Evolutionary conservation across 2,888 invertebrate genomes (phyloP).

Genomic region (Sminthurides aquaticus): DNA sequence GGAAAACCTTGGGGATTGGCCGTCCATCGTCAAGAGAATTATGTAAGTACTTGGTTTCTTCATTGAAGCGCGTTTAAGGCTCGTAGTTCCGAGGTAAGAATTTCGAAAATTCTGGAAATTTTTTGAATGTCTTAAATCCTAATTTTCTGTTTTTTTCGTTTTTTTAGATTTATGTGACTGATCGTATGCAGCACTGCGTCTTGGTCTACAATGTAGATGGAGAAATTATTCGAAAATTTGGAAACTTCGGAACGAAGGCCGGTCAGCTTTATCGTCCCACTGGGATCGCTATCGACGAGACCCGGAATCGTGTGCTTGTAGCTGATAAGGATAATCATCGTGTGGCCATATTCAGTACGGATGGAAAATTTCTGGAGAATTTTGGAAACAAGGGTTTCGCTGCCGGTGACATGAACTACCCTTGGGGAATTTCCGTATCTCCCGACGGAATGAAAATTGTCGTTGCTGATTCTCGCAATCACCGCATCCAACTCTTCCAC

Average conservation of each 20-base stretch:
- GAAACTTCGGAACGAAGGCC: conserved; percentile 8
- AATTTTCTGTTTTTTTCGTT: neutral
- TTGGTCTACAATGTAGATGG: conserved; percentile 25
- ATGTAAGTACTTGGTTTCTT: neutral
- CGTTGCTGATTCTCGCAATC: conserved; percentile 34
- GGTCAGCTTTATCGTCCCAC: conserved; percentile 27
- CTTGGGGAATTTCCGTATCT: conserved; percentile 36
- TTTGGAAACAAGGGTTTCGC: conserved; percentile 83
- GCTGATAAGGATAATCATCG: conserved; percentile 28
- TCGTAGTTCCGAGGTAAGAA: too few species aligned
- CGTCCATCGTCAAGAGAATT: neutral
- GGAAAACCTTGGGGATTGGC: neutral
- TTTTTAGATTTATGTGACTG: conserved; percentile 27
- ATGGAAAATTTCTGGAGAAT: conserved; percentile 68
- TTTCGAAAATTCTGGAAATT: neutral
- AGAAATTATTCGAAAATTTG: conserved; percentile 18
- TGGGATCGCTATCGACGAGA: conserved; percentile 27
- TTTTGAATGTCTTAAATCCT: neutral
- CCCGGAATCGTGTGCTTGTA: conserved; percentile 10
- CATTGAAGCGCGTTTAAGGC: too few species aligned
- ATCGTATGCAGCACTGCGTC: conserved; percentile 25
- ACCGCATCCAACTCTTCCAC: conserved; percentile 36
- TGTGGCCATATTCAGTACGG: conserved; percentile 44
- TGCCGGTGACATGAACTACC: conserved; percentile 53
- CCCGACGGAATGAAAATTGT: conserved; percentile 26